Conservation (phyloP, 2,113 vertebrate species). For the Ammodytes dubius region DNA sequence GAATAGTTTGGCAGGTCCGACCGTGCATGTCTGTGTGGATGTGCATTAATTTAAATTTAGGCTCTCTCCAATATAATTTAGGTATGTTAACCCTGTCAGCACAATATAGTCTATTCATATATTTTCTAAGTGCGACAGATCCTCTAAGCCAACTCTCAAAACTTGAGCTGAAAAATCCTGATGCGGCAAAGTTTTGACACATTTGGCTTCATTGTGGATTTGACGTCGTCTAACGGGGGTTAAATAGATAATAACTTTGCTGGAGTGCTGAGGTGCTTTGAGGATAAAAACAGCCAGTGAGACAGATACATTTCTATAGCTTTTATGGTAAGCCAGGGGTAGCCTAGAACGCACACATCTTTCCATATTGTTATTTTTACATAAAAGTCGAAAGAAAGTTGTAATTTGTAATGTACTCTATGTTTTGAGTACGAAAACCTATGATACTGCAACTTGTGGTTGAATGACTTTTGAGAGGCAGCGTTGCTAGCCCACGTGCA, state of each 20-base stretch:
- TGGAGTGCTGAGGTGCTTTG: not conserved
- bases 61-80: slow-evolving; percentile 28
- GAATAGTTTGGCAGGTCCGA: slow-evolving; percentile 27
- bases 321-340: not conserved
- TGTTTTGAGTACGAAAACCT: too few species aligned
- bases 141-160: slow-evolving; percentile 25
- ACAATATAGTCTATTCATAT: slow-evolving; percentile 23
- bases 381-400: too few species aligned
- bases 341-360: too few species aligned
- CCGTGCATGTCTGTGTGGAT: not conserved
- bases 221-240: slow-evolving; percentile 13
- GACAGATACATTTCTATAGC: not conserved
- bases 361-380: too few species aligned
- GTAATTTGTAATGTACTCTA: too few species aligned
- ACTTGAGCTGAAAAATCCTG: slow-evolving; percentile 12
- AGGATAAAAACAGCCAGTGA: not conserved
- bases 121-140: slow-evolving; percentile 6
- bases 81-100: slow-evolving; percentile 33
- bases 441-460: too few species aligned
- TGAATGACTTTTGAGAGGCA: too few species aligned
- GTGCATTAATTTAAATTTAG: slow-evolving; percentile 18
- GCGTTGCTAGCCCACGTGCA: too few species aligned
- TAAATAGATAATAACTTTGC: slow-evolving; percentile 16
- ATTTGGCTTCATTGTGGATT: slow-evolving; percentile 17
- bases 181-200: slow-evolving; percentile 34